Percentiles rank a stretch among this genome's conserved stretches.
phyloP scores from a whole-genome alignment of 1,140 invertebrate species.

The Zaprionus ornatus region DNA sequence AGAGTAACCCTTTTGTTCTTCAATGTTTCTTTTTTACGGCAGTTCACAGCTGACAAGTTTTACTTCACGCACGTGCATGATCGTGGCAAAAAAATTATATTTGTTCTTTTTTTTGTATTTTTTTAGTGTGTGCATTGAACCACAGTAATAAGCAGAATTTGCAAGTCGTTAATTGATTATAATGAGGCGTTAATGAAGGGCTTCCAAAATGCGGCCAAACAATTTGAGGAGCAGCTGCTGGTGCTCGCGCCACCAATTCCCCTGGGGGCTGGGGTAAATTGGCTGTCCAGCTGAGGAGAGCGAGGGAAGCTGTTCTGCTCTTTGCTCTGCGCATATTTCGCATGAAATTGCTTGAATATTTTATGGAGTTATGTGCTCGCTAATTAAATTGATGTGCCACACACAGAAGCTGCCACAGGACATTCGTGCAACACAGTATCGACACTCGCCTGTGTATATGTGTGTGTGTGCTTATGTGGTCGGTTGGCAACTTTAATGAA shows the following conservation, averaged over 20 bases:
- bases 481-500: conserved; percentile 73
- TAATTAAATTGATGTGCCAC: conserved; percentile 81
- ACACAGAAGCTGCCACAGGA: conserved; percentile 46
- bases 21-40: background rate
- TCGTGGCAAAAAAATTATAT: background rate
- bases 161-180: conserved; percentile 58
- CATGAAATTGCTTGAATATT: conserved; percentile 76
- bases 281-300: conserved; percentile 35
- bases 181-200: conserved; percentile 72
- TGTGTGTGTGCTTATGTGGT: conserved; percentile 14
- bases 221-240: conserved; percentile 5
- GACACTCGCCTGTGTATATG: conserved; percentile 36
- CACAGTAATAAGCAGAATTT: conserved; percentile 30
- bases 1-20: background rate
- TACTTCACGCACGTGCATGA: background rate
- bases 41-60: background rate
- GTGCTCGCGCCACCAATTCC: background rate
- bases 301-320: background rate
- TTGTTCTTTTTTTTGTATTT: background rate
- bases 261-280: conserved; percentile 22
- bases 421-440: conserved; percentile 44
- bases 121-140: background rate
- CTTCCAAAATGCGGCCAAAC: conserved; percentile 23
- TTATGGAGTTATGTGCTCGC: conserved; percentile 77
- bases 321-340: conserved; percentile 59